Percentiles rank a stretch among this genome's conserved stretches.
phyloP scores from a whole-genome alignment of 2,888 invertebrate species.

The Teleogryllus oceanicus region DNA sequence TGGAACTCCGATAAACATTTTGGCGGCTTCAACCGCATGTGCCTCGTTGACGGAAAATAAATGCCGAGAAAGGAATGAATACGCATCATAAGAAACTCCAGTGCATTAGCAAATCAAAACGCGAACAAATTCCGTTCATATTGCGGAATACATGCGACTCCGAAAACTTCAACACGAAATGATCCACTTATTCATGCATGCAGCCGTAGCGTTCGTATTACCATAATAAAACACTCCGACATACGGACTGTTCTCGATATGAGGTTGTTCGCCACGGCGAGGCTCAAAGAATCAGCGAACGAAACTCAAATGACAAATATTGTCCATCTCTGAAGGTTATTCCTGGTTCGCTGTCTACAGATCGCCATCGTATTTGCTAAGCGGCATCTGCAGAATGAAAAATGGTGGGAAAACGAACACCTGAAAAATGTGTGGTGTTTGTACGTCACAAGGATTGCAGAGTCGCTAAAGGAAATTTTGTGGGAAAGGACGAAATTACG shows the following conservation, averaged over 20 bases:
- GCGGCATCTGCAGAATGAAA: too few relatives aligned
- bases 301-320: background rate
- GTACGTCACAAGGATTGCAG: too few relatives aligned
- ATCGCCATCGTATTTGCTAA: too few relatives aligned
- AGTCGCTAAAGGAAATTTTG: too few relatives aligned
- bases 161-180: background rate
- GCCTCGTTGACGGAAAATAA: background rate
- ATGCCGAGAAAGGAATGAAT: background rate
- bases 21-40: background rate
- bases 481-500: too few relatives aligned
- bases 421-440: too few relatives aligned
- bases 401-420: too few relatives aligned
- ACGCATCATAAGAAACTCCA: background rate
- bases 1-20: background rate
- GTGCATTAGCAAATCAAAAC: background rate
- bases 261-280: too few relatives aligned
- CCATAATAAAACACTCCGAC: constrained; percentile 18
- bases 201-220: background rate
- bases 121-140: constrained; percentile 10
- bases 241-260: background rate
- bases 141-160: background rate
- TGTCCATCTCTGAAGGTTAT: background rate
- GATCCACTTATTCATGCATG: background rate
- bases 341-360: too few relatives aligned
- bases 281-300: too few relatives aligned